These are phyloP conservation scores for Matsumurasca onukii DNA, from an alignment of 1,140 invertebrate genomes.

Conservation along the genomic window DNA sequence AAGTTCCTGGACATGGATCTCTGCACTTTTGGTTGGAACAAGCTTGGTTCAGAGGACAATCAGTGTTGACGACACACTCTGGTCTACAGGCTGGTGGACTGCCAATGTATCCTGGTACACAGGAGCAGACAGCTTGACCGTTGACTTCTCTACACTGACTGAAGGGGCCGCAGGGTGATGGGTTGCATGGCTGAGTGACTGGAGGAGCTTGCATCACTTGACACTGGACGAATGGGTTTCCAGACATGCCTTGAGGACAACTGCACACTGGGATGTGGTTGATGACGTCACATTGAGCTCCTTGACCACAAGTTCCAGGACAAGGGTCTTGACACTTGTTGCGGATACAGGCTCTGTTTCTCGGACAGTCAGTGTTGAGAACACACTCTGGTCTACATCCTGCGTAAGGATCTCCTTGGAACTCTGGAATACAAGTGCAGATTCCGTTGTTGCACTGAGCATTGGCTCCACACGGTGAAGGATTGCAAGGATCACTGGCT, in stretches of 20 bases:
- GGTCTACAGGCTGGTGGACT: conserved; percentile 71
- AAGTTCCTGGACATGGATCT: conserved; percentile 74
- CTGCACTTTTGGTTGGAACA: conserved; percentile 77
- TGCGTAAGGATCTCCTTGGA: conserved; percentile 57
- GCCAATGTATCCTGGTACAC: conserved; percentile 66
- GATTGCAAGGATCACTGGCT: conserved; percentile 49
- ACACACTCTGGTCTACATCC: conserved; percentile 53
- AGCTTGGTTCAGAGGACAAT: conserved; percentile 66
- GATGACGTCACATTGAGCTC: conserved; percentile 53
- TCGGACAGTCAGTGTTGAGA: conserved; percentile 54
- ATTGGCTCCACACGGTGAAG: conserved; percentile 60
- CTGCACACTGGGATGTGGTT: conserved; percentile 54
- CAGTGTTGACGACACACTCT: conserved; percentile 73
- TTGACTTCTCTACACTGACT: conserved; percentile 70
- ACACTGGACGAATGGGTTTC: conserved; percentile 52
- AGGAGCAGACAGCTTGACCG: conserved; percentile 73
- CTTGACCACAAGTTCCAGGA: conserved; percentile 53
- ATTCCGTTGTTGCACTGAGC: conserved; percentile 56
- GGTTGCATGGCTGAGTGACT: conserved; percentile 58
- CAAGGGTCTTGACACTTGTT: conserved; percentile 57
- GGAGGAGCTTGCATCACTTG: conserved; percentile 46
- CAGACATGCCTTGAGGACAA: conserved; percentile 51
- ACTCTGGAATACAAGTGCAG: conserved; percentile 54
- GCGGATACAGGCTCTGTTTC: conserved; percentile 52
- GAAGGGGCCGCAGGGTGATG: conserved; percentile 75